A percentile compares a stretch with the other conserved stretches of the same genome.
Conservation (phyloP, 2,797 vertebrate species). For the Acanthornis magna region DNA sequence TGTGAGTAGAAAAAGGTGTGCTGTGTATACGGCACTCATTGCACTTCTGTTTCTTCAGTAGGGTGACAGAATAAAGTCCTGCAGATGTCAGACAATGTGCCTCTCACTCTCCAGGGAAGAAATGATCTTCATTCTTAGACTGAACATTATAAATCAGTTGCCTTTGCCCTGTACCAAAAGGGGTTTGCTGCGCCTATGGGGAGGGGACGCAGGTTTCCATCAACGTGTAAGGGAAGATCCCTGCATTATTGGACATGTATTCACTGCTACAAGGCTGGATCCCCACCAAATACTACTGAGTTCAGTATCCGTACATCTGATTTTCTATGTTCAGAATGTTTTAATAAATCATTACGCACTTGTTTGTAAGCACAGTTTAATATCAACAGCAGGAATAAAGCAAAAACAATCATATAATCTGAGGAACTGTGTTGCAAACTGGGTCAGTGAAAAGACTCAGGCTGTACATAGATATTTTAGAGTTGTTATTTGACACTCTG, state of each 20-base stretch:
- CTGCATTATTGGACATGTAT: rapidly evolving
- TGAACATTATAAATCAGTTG: background rate
- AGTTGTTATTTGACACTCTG: background rate
- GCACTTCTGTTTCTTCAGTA: background rate
- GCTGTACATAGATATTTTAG: background rate
- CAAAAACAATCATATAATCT: background rate
- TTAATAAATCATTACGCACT: background rate
- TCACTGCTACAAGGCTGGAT: background rate
- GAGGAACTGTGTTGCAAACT: background rate
- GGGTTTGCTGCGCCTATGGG: background rate
- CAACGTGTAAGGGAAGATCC: rapidly evolving
- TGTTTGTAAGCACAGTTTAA: background rate
- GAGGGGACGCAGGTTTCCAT: background rate
- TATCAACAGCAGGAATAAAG: background rate
- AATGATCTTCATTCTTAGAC: background rate
- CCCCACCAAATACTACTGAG: background rate
- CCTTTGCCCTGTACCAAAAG: background rate
- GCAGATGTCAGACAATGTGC: background rate
- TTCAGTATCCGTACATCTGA: background rate
- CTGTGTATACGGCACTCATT: rapidly evolving
- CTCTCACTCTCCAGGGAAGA: background rate
- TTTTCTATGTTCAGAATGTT: background rate
- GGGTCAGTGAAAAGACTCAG: background rate
- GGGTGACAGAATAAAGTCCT: background rate
- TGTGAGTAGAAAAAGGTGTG: background rate